Evolutionary conservation across 2,113 vertebrate genomes (phyloP).

Genomic region (Ammodytes dubius): DNA sequence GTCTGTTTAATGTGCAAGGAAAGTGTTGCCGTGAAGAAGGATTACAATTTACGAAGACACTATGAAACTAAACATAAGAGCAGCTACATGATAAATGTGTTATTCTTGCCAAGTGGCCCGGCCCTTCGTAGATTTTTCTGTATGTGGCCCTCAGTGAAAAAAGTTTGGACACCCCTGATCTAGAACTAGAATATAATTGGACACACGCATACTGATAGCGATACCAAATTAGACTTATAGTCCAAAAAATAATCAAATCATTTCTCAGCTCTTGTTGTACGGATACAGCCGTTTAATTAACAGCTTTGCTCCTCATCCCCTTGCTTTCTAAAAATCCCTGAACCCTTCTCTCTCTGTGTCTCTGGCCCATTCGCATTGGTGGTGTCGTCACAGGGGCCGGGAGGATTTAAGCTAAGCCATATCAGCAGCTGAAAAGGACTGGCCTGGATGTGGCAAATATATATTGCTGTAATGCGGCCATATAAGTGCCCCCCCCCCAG

Average conservation of each 20-base stretch:
- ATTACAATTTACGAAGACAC: no score
- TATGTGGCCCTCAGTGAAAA: no score
- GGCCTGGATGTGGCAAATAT: conserved; percentile 65
- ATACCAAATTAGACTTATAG: neutral
- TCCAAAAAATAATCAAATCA: neutral
- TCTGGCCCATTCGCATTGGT: conserved; percentile 58
- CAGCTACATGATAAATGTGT: no score
- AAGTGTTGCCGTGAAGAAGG: no score
- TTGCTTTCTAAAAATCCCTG: conserved; percentile 48
- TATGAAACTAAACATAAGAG: no score
- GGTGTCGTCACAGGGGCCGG: conserved; percentile 61
- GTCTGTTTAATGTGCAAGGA: no score
- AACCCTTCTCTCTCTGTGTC: conserved; percentile 48
- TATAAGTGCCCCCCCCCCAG: no score
- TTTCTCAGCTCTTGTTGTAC: conserved; percentile 1
- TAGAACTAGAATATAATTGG: conserved; percentile 6
- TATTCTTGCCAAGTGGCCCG: no score
- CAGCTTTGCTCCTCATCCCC: conserved; percentile 22
- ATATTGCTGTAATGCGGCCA: conserved; percentile 52
- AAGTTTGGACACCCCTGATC: neutral
- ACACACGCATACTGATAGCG: neutral
- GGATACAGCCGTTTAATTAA: conserved; percentile 41
- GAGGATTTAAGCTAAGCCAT: conserved; percentile 70
- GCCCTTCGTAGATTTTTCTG: no score
- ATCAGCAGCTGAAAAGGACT: conserved; percentile 67